These are phyloP conservation scores for Adineta ricciae DNA, from an alignment of 2,888 invertebrate genomes.

Conservation along the genomic window DNA sequence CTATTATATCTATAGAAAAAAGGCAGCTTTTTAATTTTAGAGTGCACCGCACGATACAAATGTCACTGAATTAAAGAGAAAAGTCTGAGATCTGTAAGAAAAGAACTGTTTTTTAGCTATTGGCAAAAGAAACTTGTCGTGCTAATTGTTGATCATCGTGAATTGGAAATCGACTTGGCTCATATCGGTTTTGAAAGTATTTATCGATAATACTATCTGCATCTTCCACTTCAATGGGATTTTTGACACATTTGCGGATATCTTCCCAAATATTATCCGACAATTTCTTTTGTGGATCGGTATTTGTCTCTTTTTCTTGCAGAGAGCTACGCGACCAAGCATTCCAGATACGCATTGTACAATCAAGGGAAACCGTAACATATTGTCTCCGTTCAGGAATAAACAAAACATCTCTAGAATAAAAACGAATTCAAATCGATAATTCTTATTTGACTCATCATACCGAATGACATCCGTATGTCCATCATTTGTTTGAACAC, in stretches of 20 bases:
- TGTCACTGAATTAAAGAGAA: background rate
- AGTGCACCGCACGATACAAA: background rate
- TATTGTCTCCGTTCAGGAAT: conserved; percentile 48
- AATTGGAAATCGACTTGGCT: background rate
- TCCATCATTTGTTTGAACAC: conserved; percentile 47
- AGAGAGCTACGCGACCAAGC: conserved; percentile 42
- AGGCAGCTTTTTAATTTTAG: background rate
- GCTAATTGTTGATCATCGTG: background rate
- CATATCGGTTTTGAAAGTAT: conserved; percentile 17
- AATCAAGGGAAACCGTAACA: conserved; percentile 48
- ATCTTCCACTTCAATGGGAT: conserved; percentile 21
- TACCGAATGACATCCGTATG: conserved; percentile 44
- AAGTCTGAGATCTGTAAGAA: background rate
- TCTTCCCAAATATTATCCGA: conserved; percentile 6
- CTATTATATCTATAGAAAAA: background rate
- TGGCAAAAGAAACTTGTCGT: background rate
- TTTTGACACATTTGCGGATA: conserved; percentile 12
- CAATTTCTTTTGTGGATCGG: background rate
- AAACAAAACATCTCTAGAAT: conserved; percentile 41
- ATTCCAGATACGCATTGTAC: conserved; percentile 48
- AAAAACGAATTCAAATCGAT: background rate
- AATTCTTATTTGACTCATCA: background rate
- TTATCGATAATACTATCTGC: conserved; percentile 14
- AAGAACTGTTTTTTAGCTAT: background rate
- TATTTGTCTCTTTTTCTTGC: background rate